Base-by-base conservation (phyloP, 2,113 vertebrate genomes). In the Rostratula benghalensis region DNA sequence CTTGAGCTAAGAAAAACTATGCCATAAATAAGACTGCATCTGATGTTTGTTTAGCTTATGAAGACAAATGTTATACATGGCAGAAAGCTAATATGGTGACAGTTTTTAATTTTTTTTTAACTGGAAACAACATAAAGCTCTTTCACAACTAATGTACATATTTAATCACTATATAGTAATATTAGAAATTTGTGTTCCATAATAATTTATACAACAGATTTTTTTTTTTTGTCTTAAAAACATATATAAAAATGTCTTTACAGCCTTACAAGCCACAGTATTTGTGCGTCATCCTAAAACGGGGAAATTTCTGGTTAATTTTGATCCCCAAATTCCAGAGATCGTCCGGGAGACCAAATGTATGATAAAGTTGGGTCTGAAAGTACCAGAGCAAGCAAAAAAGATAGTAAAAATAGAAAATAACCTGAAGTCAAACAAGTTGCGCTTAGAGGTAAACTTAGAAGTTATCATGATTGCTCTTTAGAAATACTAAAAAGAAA, bases 311-410 rank as follows among this genome's bases (percentile, higher is more conserved):
- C 24, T 98, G n/a, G 97, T 98, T 83, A 99, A 99, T 97, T 98
- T 99, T 95, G 98, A 99, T 85, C 97, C 98, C 30, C 98, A 98
- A 51, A 98, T 99, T 89, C 89, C 87, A 74, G 98, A 98, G 92
- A 87, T 98, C 75, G 93, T 98, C 31, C 93, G 83, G 67, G 99
- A 99, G 83, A 98, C 98, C 3, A 98, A 98, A 88, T 98, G 98
- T 90, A 98, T 99, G 98, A 51, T 98, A 50, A 98, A 98, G 87
- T 90, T 99, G 98, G 98, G 97, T 43, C 90, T 99, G 39, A 97
- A 98, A 45, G 96, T 99, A 93, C 98, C 99, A 5, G 97, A 98
- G 30, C 92, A 98, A 92, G 98, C 98, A 60, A 92, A 98, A 89
- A 96, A 51, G 63, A 74, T 99, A 89, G 93, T 98, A 80, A 97